These are phyloP conservation scores for Agonopterix heracliana DNA, from an alignment of 2,888 invertebrate genomes.

Conservation along the genomic window DNA sequence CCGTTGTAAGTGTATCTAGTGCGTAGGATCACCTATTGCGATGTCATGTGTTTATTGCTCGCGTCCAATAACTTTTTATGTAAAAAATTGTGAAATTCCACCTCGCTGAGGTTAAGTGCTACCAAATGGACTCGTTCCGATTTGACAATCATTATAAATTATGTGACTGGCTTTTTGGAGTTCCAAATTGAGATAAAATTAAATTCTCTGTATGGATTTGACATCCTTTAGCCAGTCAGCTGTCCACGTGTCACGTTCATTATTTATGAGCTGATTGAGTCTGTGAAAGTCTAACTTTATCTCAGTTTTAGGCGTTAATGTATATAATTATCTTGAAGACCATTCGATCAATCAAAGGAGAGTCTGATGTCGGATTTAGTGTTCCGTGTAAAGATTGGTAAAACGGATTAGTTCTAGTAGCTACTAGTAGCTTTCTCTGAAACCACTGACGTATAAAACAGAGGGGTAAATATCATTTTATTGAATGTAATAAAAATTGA, in stretches of 20 bases:
- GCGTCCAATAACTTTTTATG: slow-evolving; percentile 34
- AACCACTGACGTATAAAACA: too few relatives aligned
- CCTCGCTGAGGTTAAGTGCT: slow-evolving; percentile 12
- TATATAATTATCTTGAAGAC: too few relatives aligned
- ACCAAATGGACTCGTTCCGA: too few relatives aligned
- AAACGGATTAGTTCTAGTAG: too few relatives aligned
- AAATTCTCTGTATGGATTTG: slow-evolving; percentile 6
- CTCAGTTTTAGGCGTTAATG: too few relatives aligned
- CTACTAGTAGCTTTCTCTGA: too few relatives aligned
- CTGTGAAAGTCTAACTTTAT: too few relatives aligned
- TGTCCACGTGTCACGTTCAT: not conserved
- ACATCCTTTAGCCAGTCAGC: slow-evolving; percentile 6
- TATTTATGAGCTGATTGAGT: not conserved
- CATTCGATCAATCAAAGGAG: too few relatives aligned
- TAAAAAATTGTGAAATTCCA: slow-evolving; percentile 33
- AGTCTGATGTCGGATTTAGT: too few relatives aligned
- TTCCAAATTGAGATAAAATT: slow-evolving; percentile 1
- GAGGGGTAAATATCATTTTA: too few relatives aligned
- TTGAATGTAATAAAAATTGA: too few relatives aligned
- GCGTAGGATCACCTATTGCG: slow-evolving; percentile 53
- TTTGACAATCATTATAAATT: not conserved
- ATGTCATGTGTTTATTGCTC: slow-evolving; percentile 49
- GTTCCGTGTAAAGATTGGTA: too few relatives aligned
- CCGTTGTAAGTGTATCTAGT: slow-evolving; percentile 43
- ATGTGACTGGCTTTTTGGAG: not conserved